Evolutionary conservation across 2,888 invertebrate genomes (phyloP).

Genomic region (Xanthostigma xanthostigma): DNA sequence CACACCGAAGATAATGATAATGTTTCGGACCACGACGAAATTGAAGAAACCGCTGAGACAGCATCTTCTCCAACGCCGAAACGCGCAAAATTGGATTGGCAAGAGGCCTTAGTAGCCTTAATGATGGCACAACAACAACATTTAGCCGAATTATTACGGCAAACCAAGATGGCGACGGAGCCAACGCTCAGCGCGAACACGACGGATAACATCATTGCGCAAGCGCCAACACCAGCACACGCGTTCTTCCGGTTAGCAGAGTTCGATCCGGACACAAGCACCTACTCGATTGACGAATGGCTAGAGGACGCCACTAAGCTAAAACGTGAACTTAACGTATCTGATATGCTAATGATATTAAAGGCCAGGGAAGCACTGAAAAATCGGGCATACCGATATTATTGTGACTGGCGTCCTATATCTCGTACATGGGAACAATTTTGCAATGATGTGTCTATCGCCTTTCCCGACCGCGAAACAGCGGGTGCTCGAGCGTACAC

Average conservation of each 20-base stretch:
- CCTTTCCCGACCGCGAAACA: conserved; percentile 14
- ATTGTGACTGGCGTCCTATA: conserved; percentile 12
- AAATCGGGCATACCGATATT: conserved; percentile 11
- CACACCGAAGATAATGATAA: no score
- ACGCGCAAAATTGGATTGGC: no score
- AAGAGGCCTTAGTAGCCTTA: no score
- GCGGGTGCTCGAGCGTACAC: conserved; percentile 13
- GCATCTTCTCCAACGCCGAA: no score
- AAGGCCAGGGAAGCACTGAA: conserved; percentile 13
- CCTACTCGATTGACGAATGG: conserved; percentile 11
- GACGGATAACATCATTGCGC: background rate
- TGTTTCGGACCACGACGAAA: no score
- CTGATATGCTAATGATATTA: conserved; percentile 12
- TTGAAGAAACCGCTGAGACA: no score
- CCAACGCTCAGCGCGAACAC: no score
- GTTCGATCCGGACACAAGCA: background rate
- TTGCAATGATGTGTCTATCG: conserved; percentile 11
- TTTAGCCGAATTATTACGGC: no score
- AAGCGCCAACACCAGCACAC: background rate
- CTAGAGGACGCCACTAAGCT: conserved; percentile 11
- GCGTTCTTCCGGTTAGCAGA: background rate
- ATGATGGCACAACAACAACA: no score
- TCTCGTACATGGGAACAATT: conserved; percentile 12
- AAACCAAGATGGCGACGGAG: no score
- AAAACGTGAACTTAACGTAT: conserved; percentile 11